A percentile compares a stretch with the other conserved stretches of the same genome.
phyloP scores from a whole-genome alignment of 2,113 vertebrate genomes.

The Desmodus rotundus region DNA sequence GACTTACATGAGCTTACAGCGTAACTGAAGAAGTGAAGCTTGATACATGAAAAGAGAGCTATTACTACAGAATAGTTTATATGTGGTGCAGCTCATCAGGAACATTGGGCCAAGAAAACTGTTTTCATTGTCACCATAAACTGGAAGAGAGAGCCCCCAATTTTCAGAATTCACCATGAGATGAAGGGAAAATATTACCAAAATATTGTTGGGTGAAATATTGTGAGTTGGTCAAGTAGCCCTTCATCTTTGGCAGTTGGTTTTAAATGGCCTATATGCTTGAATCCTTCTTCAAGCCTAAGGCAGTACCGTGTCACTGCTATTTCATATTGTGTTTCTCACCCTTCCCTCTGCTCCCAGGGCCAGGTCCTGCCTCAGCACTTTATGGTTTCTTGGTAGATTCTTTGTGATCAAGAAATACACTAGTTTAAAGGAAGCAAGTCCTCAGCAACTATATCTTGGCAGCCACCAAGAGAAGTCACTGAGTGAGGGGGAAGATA shows the following conservation, averaged over 20 bases:
- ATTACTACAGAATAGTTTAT: not conserved
- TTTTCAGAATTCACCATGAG: constrained; percentile 24
- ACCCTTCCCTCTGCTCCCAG: not conserved
- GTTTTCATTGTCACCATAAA: not conserved
- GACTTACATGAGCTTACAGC: not conserved
- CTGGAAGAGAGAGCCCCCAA: not conserved
- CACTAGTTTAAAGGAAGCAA: not conserved
- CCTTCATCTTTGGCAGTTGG: not conserved
- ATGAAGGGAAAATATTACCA: not conserved
- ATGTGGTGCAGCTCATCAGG: not conserved
- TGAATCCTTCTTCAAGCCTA: not conserved
- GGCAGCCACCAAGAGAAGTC: not conserved
- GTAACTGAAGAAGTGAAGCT: not conserved
- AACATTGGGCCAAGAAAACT: not conserved
- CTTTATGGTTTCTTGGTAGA: not conserved
- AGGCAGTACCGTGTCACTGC: not conserved
- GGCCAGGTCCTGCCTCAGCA: not conserved
- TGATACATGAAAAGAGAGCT: not conserved
- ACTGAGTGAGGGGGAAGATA: not conserved
- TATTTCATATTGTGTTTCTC: not conserved
- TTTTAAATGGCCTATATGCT: not conserved
- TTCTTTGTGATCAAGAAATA: constrained; percentile 11
- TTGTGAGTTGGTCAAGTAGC: not conserved
- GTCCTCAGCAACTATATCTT: not conserved
- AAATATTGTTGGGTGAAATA: not conserved